phyloP scores from a whole-genome alignment of 2,113 vertebrate genomes.

The Caranx melampygus region DNA sequence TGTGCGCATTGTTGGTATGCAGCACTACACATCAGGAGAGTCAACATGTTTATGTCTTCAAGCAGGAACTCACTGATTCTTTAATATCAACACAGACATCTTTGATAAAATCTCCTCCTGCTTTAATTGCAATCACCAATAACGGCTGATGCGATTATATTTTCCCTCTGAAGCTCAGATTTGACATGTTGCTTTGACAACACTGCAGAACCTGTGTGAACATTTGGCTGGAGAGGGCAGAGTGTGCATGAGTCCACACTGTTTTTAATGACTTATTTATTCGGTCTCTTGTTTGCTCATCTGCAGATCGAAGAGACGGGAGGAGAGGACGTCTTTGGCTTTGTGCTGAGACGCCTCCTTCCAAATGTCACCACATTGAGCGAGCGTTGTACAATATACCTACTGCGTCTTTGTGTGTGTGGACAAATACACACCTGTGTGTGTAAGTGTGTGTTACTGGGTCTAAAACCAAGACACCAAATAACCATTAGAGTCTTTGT shows the following conservation, averaged over 20 bases:
- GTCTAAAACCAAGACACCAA: neutral
- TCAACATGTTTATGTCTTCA: too few species aligned
- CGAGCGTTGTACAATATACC: conserved; percentile 9
- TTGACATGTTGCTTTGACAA: neutral
- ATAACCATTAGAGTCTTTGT: conserved; percentile 18
- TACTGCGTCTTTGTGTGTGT: conserved; percentile 51
- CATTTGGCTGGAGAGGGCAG: neutral
- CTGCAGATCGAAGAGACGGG: conserved; percentile 35
- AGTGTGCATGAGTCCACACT: neutral
- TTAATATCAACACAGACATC: neutral
- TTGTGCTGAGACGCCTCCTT: conserved; percentile 34
- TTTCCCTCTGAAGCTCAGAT: neutral
- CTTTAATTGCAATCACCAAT: neutral
- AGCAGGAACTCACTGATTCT: neutral
- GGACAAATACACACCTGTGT: neutral
- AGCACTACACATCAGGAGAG: too few species aligned
- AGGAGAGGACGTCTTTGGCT: conserved; percentile 18
- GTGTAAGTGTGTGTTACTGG: neutral
- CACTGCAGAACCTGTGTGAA: neutral
- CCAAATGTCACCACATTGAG: conserved; percentile 60
- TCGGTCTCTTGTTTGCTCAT: conserved; percentile 11
- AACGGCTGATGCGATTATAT: neutral
- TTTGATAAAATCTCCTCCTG: neutral
- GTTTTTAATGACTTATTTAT: conserved; percentile 25
- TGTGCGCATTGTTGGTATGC: too few species aligned